Evolutionary conservation across 2,888 invertebrate genomes (phyloP).

Genomic region (Toxonevra muliebris): DNA sequence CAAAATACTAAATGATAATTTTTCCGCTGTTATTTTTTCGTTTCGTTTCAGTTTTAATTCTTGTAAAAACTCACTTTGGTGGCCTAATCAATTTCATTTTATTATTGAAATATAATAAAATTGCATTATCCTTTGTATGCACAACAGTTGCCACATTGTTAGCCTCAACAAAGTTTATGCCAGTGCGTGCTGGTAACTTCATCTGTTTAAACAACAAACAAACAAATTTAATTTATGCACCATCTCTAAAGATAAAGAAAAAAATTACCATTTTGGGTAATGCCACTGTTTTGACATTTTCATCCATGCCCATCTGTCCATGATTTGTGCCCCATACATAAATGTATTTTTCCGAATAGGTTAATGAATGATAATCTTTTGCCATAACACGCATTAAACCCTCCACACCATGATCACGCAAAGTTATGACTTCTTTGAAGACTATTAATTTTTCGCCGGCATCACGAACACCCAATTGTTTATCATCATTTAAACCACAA

Average conservation of each 20-base stretch:
- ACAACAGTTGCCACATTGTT: constrained; percentile 60
- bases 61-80: constrained; percentile 54
- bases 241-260: background rate
- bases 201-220: constrained; percentile 43
- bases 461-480: constrained; percentile 72
- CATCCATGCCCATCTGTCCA: constrained; percentile 76
- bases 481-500: constrained; percentile 73
- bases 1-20: no score
- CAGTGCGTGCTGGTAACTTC: constrained; percentile 48
- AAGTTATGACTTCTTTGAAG: constrained; percentile 57
- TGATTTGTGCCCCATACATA: constrained; percentile 85
- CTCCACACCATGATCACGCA: constrained; percentile 62
- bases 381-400: constrained; percentile 71
- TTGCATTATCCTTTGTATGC: constrained; percentile 50
- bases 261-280: constrained; percentile 53
- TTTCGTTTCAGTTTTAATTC: no score
- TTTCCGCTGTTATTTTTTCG: no score
- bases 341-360: constrained; percentile 70
- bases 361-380: constrained; percentile 77
- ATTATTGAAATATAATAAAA: constrained; percentile 56
- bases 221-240: background rate
- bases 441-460: constrained; percentile 63
- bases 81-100: constrained; percentile 55
- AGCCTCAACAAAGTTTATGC: constrained; percentile 61
- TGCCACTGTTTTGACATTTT: constrained; percentile 43